Conservation (phyloP, 2,888 invertebrate species). For the Villa cingulata region DNA sequence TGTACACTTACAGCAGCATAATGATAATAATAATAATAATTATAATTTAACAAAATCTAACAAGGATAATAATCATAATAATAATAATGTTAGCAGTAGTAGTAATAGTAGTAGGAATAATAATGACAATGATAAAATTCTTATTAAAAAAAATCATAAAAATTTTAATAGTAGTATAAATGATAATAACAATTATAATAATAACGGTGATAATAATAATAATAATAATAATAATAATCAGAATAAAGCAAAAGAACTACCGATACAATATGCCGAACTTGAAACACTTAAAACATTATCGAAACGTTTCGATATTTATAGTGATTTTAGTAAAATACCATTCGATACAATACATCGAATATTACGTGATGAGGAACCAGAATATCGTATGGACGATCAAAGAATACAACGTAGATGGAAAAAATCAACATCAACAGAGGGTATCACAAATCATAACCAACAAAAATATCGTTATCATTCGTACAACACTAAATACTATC, state of each 20-base stretch:
- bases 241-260: background rate
- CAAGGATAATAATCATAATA: too few species aligned
- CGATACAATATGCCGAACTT: slow-evolving; percentile 2
- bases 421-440: slow-evolving; percentile 1
- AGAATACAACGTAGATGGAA: slow-evolving; percentile 11
- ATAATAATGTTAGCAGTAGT: too few species aligned
- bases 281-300: slow-evolving; percentile 1
- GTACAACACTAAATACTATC: too few species aligned
- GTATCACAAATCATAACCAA: too few species aligned
- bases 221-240: background rate
- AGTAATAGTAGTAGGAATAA: too few species aligned
- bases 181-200: too few species aligned
- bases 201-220: background rate
- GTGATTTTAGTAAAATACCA: slow-evolving; percentile 18
- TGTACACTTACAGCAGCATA: too few species aligned
- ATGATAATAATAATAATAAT: too few species aligned
- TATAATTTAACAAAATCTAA: too few species aligned
- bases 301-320: slow-evolving; percentile 8
- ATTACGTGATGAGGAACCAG: slow-evolving; percentile 30
- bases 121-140: too few species aligned
- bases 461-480: background rate
- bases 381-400: slow-evolving; percentile 21
- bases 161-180: too few species aligned
- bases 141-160: too few species aligned
- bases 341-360: slow-evolving; percentile 31